Base-by-base conservation (phyloP, 2,113 vertebrate genomes). In the Colinus virginianus region DNA sequence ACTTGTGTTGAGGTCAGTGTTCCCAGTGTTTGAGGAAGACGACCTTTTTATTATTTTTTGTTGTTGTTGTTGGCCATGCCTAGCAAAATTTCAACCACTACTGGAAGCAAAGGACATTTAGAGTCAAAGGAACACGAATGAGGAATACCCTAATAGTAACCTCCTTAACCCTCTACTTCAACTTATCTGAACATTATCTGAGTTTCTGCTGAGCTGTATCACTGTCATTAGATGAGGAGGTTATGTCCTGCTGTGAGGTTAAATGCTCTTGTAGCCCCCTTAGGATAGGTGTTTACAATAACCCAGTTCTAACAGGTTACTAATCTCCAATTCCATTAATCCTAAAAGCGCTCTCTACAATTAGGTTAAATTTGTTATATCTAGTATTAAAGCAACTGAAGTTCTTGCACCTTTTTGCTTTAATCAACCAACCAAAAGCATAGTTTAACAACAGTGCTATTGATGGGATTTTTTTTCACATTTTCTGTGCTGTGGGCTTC, bases 401-500 rank as follows among this genome's bases (percentile, higher is more conserved):
- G n/a, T 2, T 79, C 82, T 85, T 69, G 17, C 11, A 61, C 5
- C 14, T 66, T 34, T 69, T 53, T 58, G 0, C 46, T 74, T 34
- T 25, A 59, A 67, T 61, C 68, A 72, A 11, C 2, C 26, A 49
- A 55, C 0, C 6, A 38, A 55, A 69, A 74, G 19, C 10, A 2
- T 19, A 51, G 26, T 49, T 74, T 36, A 68, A 16, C 30, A 74
- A 3, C 13, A 28, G n/a, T 23, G 32, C 0, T 19, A 7, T 3
- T 77, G 58, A 21, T 12, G 13, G 62, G 10, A 1, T 36, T 0
- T 13, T n/a, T 9, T 45, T 38, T 19, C 20, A 3, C 12, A 13
- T 40, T 20, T 48, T 20, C 36, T 83, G 36, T 88, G 45, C 1
- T 3, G 11, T 19, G 45, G n/a, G 11, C 16, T 78, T 3, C 14